phyloP scores from a whole-genome alignment of 2,797 vertebrate species.

The Malurus leucopterus region DNA sequence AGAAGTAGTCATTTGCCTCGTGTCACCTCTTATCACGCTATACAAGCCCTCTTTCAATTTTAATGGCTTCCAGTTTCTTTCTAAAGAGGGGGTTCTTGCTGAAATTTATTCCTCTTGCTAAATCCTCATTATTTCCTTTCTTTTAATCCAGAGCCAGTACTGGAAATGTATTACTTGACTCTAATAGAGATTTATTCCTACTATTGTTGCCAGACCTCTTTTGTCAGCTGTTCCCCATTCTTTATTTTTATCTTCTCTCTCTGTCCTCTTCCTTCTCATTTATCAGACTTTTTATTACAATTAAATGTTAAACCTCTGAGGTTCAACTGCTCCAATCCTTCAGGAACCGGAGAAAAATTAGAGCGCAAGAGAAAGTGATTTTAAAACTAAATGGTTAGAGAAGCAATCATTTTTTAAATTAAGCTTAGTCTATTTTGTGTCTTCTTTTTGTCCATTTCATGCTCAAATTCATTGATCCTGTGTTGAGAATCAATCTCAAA shows the following conservation, averaged over 20 bases:
- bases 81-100: neutral
- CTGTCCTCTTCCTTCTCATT: neutral
- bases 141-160: neutral
- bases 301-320: neutral
- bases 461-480: neutral
- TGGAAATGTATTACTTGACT: neutral
- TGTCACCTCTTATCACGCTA: neutral
- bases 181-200: neutral
- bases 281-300: neutral
- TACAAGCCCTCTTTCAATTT: neutral
- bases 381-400: neutral
- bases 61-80: neutral
- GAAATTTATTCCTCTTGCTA: neutral
- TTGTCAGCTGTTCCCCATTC: neutral
- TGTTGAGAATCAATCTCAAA: neutral
- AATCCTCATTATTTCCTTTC: neutral
- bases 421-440: neutral
- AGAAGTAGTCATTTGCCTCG: neutral
- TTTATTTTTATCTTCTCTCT: neutral
- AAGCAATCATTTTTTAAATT: neutral
- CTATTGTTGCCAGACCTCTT: neutral
- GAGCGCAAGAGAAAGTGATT: neutral
- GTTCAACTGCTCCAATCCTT: neutral
- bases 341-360: neutral
- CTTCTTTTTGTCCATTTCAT: neutral